Evolutionary conservation across 1,140 invertebrate genomes (phyloP).

Genomic region (Drosophila albomicans): DNA sequence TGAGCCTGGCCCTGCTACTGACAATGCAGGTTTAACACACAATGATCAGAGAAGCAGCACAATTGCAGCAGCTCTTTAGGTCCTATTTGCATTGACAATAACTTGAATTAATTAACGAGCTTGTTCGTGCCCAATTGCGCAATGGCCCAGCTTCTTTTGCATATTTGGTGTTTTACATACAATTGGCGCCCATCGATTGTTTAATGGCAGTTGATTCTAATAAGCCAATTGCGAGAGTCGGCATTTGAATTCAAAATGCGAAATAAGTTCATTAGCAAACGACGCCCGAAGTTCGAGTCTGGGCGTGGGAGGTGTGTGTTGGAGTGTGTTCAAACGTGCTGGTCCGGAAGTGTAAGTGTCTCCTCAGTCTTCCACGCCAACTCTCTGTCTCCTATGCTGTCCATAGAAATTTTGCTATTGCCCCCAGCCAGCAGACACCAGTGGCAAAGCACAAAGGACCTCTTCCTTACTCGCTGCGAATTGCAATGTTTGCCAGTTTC

Average conservation of each 20-base stretch:
- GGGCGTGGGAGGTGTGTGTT: no score
- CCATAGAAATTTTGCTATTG: no score
- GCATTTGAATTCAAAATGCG: conserved; percentile 72
- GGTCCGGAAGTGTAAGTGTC: conserved; percentile 31
- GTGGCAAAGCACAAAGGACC: conserved; percentile 15
- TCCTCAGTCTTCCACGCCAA: not conserved
- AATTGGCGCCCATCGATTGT: conserved; percentile 69
- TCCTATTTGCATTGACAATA: conserved; percentile 37
- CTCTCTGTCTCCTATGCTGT: no score
- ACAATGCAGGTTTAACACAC: conserved; percentile 30
- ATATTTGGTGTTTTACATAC: conserved; percentile 52
- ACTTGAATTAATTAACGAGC: conserved; percentile 59
- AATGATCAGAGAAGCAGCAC: not conserved
- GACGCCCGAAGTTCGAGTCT: no score
- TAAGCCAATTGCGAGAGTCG: conserved; percentile 67
- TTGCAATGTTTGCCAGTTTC: conserved; percentile 44
- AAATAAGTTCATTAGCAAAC: conserved; percentile 72
- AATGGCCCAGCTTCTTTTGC: not conserved
- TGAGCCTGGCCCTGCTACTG: not conserved
- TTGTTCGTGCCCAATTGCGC: conserved; percentile 22
- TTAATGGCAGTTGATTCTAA: conserved; percentile 70
- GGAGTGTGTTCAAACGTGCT: conserved; percentile 19
- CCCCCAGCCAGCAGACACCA: not conserved
- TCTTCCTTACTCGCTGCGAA: conserved; percentile 10
- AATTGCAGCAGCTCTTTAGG: conserved; percentile 25